A percentile compares a stretch with the other conserved stretches of the same genome.
Evolutionary conservation across 2,113 vertebrate genomes (phyloP).

Genomic region (Setophaga coronata): DNA sequence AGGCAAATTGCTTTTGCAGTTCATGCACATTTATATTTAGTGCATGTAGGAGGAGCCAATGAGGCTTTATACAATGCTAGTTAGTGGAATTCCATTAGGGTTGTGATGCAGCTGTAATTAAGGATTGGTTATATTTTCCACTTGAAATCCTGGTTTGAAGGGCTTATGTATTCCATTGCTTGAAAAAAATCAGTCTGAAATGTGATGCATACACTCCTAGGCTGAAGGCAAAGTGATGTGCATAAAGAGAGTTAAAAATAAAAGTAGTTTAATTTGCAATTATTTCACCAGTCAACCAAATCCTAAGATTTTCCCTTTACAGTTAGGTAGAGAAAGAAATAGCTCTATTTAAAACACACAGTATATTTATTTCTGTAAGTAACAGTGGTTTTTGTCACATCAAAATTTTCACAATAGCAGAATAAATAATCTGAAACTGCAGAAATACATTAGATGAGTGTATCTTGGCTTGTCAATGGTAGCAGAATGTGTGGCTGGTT

Average conservation of each 20-base stretch:
- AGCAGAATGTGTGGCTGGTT: neutral
- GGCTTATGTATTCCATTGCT: neutral
- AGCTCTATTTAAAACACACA: neutral
- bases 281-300: neutral
- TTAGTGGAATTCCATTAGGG: neutral
- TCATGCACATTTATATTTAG: conserved; percentile 65
- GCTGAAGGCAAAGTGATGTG: neutral
- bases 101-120: neutral
- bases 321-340: neutral
- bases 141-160: neutral
- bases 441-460: neutral
- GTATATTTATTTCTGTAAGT: neutral
- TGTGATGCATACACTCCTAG: neutral
- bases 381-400: neutral
- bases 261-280: neutral
- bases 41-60: conserved; percentile 12
- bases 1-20: conserved; percentile 37
- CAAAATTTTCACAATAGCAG: neutral
- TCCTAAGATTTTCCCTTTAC: neutral
- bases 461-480: neutral
- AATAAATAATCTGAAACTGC: neutral
- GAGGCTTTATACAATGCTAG: neutral
- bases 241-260: neutral
- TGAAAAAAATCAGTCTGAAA: neutral
- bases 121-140: neutral